Conservation (phyloP, 2,113 vertebrate genomes). For the Channa argus region DNA sequence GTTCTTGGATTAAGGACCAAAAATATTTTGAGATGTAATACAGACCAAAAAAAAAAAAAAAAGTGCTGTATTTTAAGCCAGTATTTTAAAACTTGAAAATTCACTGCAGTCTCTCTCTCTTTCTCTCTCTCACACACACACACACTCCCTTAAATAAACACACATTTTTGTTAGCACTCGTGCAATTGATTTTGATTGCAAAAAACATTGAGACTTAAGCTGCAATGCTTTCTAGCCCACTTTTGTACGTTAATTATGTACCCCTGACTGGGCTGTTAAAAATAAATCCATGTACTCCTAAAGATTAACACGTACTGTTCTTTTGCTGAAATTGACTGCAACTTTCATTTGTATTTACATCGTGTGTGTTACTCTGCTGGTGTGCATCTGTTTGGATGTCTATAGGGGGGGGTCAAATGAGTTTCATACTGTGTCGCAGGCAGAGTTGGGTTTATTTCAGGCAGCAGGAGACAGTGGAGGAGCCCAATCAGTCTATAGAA, state of each 20-base stretch:
- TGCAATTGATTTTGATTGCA: background rate
- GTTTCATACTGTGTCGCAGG: constrained; percentile 30
- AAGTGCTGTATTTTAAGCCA: no score
- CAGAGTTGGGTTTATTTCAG: constrained; percentile 68
- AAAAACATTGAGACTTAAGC: background rate
- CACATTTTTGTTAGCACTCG: background rate
- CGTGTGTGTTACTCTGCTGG: background rate
- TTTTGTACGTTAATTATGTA: background rate
- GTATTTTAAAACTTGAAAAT: no score
- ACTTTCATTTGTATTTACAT: background rate
- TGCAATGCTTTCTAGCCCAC: background rate
- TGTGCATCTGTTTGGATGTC: constrained; percentile 22
- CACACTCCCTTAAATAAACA: background rate
- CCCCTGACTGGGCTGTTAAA: background rate
- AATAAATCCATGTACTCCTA: background rate
- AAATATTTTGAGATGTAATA: no score
- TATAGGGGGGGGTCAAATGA: background rate
- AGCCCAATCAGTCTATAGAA: constrained; percentile 66
- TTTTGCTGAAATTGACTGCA: background rate
- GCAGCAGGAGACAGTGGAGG: constrained; percentile 55
- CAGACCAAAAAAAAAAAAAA: no score
- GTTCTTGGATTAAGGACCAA: no score
- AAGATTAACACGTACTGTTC: constrained; percentile 1
- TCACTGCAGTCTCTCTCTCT: background rate
- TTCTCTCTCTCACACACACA: background rate